Evolutionary conservation across 2,113 vertebrate species (phyloP).

Genomic region (Podarcis muralis): DNA sequence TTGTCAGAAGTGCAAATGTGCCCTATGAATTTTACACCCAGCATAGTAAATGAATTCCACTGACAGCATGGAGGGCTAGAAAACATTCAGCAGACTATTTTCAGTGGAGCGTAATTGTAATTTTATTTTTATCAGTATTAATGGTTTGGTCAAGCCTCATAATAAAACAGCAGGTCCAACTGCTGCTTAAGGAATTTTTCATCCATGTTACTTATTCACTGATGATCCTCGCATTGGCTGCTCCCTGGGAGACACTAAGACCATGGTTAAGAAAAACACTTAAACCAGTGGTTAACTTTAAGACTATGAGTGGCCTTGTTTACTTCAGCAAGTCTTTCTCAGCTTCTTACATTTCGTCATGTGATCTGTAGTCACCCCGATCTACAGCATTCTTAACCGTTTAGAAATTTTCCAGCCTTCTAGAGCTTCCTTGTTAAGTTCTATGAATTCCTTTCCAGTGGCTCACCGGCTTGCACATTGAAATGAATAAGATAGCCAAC

Average conservation of each 20-base stretch:
- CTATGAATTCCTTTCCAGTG: neutral
- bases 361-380: neutral
- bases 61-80: neutral
- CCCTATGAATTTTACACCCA: neutral
- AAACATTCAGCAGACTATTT: neutral
- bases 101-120: neutral
- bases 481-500: neutral
- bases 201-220: neutral
- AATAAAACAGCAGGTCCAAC: neutral
- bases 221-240: neutral
- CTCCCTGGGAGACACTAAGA: neutral
- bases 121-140: neutral
- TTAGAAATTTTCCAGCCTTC: neutral
- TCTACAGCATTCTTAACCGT: neutral
- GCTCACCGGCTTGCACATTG: neutral
- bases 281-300: neutral
- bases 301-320: neutral
- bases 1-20: neutral
- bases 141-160: neutral
- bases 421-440: neutral
- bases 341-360: neutral
- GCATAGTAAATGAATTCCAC: neutral
- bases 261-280: neutral
- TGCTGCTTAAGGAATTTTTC: neutral
- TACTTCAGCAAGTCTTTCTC: neutral